Conservation (phyloP, 2,113 vertebrate species). For the Cochlearius cochlearius region DNA sequence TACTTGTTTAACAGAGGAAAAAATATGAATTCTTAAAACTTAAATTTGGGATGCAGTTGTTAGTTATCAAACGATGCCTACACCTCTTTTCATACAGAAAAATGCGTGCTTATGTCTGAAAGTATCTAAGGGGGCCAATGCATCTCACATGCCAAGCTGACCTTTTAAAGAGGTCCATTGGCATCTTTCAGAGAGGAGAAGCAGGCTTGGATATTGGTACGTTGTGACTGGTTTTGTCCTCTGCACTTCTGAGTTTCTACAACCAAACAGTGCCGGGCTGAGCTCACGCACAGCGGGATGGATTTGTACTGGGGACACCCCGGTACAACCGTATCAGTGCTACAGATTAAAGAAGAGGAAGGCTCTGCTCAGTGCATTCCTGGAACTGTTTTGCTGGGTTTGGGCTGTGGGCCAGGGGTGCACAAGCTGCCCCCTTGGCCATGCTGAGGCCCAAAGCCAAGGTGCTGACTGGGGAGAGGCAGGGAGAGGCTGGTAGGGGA, state of each 20-base stretch:
- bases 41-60: not conserved
- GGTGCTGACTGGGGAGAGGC: not conserved
- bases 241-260: not conserved
- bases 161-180: not conserved
- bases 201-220: not conserved
- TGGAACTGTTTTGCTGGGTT: not conserved
- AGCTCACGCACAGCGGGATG: accelerated
- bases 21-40: not conserved
- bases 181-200: not conserved
- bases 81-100: not conserved
- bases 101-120: not conserved
- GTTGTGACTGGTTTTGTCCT: not conserved
- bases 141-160: not conserved
- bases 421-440: not conserved
- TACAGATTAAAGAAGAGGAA: not conserved
- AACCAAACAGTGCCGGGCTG: not conserved
- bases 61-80: not conserved
- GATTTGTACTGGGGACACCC: not conserved
- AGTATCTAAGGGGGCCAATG: not conserved
- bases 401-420: not conserved
- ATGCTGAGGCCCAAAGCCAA: not conserved
- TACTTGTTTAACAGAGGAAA: not conserved
- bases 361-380: not conserved
- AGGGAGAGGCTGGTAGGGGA: not conserved
- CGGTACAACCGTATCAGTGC: accelerated